Evolutionary conservation across 1,140 invertebrate genomes (phyloP).

Genomic region (Penaeus vannamei): DNA sequence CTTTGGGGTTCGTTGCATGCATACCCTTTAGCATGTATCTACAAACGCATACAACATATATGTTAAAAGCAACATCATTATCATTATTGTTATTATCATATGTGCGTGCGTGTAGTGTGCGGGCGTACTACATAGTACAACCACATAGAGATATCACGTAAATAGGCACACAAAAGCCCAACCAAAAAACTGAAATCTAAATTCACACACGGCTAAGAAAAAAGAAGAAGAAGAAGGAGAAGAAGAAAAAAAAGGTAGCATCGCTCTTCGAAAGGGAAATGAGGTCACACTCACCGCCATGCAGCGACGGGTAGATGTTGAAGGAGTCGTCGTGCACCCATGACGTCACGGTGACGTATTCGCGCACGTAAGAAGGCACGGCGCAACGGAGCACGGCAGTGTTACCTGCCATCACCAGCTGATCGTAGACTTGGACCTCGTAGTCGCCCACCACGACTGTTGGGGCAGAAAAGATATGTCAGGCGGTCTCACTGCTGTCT

Average conservation of each 20-base stretch:
- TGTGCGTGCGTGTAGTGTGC: neutral
- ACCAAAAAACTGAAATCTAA: no score
- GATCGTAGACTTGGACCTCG: constrained; percentile 51
- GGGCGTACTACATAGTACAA: neutral
- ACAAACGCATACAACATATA: constrained; percentile 1
- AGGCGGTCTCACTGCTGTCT: no score
- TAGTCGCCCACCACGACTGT: constrained; percentile 55
- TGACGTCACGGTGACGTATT: constrained; percentile 85
- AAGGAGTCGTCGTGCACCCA: constrained; percentile 86
- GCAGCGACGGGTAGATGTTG: constrained; percentile 81
- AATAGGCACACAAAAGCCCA: no score
- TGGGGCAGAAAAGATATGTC: neutral
- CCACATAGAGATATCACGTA: no score
- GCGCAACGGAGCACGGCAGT: constrained; percentile 83
- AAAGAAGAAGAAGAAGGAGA: no score
- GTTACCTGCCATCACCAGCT: constrained; percentile 56
- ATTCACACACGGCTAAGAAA: no score
- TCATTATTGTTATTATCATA: neutral
- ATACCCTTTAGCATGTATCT: neutral
- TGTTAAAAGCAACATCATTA: no score
- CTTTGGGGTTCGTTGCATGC: neutral
- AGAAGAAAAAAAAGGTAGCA: no score
- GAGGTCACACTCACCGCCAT: constrained; percentile 78
- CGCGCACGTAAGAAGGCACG: constrained; percentile 85
- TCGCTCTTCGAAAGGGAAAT: no score